Base-by-base conservation (phyloP, 2,113 vertebrate species). In the Zosterops lateralis region DNA sequence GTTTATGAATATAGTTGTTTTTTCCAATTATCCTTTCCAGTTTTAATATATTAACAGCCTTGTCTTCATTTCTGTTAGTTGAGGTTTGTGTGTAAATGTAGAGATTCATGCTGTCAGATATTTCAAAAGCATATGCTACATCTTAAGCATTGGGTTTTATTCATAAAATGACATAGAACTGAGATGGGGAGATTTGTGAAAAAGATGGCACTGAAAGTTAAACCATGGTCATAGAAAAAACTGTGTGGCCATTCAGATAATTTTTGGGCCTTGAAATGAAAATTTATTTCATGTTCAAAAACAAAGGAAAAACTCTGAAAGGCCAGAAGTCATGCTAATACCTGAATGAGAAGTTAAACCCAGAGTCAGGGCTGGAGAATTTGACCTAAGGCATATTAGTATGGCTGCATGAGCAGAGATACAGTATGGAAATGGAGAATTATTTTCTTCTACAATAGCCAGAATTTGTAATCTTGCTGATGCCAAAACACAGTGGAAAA, bases 1-100 rank as follows among this genome's bases (percentile, higher is more conserved):
- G 78, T 86, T 93, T 92, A 74, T 84, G 85, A 91, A 90, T 90
- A 75, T 53, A 88, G 72, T 80, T 95, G 73, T 81, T 95, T 95
- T 92, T 88, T 74, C 57, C 79, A 86, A 34, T 93, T 95, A 85
- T 74, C 56, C 64, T 54, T 66, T 89, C 48, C n/a, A 77, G 12
- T 82, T 95, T 67, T 48, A 64, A 58, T 74, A 17, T 48, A 67
- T 92, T 65, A 84, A 22, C 76, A 86, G 36, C 80, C 61, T 81
- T 88, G 72, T 84, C 85, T 90, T 44, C 16, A 10, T 51, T 92
- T 86, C 53, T 53, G 48, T 91, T 13, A 7, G 21, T 32, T 80
- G 76, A 94, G 44, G 25, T 88, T 71, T 86, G 14, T 45, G 44
- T 76, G 19, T 51, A 45, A 84, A 60, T 14, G 17, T 48, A 71